Conservation (phyloP, 2,797 vertebrate species). For the Amblyopsis hoosieri region DNA sequence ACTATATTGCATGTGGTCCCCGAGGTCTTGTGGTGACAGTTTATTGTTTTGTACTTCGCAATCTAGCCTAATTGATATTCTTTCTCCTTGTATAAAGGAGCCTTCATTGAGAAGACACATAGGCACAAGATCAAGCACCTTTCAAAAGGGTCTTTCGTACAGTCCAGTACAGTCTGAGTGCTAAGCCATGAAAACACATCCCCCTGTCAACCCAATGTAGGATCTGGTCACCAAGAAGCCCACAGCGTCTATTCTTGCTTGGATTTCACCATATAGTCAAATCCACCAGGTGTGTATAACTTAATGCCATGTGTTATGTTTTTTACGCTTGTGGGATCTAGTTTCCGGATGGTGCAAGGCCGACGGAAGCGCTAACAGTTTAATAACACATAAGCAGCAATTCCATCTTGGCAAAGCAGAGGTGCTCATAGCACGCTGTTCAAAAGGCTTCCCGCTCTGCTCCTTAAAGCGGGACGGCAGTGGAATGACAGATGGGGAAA, state of each 20-base stretch:
- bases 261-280: conserved; percentile 71
- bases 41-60: neutral
- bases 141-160: conserved; percentile 35
- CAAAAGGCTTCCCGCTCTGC: too few relatives aligned
- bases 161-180: conserved; percentile 10
- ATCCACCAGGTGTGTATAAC: conserved; percentile 72
- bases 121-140: conserved; percentile 48
- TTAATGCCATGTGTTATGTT: neutral
- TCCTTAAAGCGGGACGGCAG: too few relatives aligned
- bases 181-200: conserved; percentile 33
- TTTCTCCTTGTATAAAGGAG: conserved; percentile 54
- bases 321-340: neutral
- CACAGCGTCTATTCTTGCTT: conserved; percentile 51
- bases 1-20: too few relatives aligned
- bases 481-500: too few relatives aligned
- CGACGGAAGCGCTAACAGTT: too few relatives aligned
- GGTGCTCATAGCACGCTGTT: too few relatives aligned
- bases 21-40: neutral
- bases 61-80: conserved; percentile 25
- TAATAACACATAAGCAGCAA: too few relatives aligned
- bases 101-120: conserved; percentile 61
- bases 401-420: too few relatives aligned
- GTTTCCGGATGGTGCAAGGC: too few relatives aligned
- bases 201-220: conserved; percentile 47
- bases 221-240: conserved; percentile 39